Percentiles rank a stretch among this genome's conserved stretches.
Evolutionary conservation across 2,113 vertebrate species (phyloP).

Genomic region (Istiophorus platypterus): DNA sequence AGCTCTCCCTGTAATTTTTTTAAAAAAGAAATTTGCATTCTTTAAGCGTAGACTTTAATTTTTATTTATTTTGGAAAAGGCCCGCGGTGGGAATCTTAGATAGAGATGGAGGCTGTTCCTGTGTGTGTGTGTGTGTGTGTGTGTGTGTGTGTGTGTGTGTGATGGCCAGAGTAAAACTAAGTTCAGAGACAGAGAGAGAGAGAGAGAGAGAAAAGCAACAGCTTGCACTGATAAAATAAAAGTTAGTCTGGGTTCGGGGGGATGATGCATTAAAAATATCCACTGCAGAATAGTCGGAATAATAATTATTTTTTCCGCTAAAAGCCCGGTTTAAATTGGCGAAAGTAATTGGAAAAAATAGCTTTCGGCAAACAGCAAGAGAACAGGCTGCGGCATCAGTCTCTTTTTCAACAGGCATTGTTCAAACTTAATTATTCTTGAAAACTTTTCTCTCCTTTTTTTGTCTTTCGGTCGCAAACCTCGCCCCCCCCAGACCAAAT

Average conservation of each 20-base stretch:
- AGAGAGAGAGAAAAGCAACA: slow-evolving; percentile 36
- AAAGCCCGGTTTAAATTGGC: slow-evolving; percentile 47
- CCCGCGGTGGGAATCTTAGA: background rate
- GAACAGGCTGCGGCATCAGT: slow-evolving; percentile 35
- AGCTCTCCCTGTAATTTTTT: background rate
- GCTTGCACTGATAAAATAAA: slow-evolving; percentile 45
- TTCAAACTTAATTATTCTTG: slow-evolving; percentile 41
- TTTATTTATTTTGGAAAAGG: slow-evolving; percentile 5
- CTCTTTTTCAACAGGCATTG: slow-evolving; percentile 18
- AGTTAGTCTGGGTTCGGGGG: slow-evolving; percentile 26
- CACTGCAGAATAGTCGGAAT: slow-evolving; percentile 32
- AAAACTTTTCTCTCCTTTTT: slow-evolving; percentile 35
- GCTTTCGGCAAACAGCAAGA: slow-evolving; percentile 37
- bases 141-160: background rate
- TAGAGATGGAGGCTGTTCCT: background rate
- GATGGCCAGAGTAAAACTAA: slow-evolving; percentile 28
- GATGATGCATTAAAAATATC: slow-evolving; percentile 44
- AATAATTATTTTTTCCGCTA: slow-evolving; percentile 52
- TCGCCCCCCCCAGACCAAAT: slow-evolving; percentile 12
- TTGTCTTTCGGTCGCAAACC: background rate
- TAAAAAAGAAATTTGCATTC: slow-evolving; percentile 11
- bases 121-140: slow-evolving; percentile 1
- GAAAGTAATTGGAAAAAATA: slow-evolving; percentile 50
- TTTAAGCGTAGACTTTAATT: background rate
- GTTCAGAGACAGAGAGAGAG: background rate